Percentiles rank a stretch among this genome's conserved stretches.
Evolutionary conservation across 2,888 invertebrate genomes (phyloP).

Genomic region (Anthrax anthrax): DNA sequence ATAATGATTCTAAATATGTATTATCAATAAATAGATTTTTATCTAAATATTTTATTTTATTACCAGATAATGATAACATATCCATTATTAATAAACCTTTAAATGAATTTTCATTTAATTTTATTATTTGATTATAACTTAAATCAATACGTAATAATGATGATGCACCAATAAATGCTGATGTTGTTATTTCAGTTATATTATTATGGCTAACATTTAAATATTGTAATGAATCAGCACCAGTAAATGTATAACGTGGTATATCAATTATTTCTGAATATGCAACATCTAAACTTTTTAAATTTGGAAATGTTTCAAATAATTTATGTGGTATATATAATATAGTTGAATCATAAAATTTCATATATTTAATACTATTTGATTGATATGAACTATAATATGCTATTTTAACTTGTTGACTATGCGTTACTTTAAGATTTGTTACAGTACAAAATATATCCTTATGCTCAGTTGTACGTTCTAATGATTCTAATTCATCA

Average conservation of each 20-base stretch:
- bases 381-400: constrained; percentile 18
- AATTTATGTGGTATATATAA: constrained; percentile 29
- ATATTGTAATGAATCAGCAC: constrained; percentile 24
- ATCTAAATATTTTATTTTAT: constrained; percentile 20
- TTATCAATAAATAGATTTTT: constrained; percentile 28
- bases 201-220: constrained; percentile 28
- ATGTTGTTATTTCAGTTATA: constrained; percentile 26
- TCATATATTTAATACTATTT: constrained; percentile 29
- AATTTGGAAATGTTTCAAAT: constrained; percentile 25
- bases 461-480: constrained; percentile 24
- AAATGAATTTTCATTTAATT: constrained; percentile 26
- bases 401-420: constrained; percentile 26
- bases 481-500: constrained; percentile 31
- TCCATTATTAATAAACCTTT: constrained; percentile 24
- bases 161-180: constrained; percentile 29
- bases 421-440: constrained; percentile 28
- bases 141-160: constrained; percentile 26
- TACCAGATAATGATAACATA: constrained; percentile 25
- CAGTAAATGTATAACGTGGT: constrained; percentile 27
- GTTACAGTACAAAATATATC: constrained; percentile 29
- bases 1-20: constrained; percentile 22
- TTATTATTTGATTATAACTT: constrained; percentile 23
- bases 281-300: constrained; percentile 28
- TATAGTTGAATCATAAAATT: constrained; percentile 30
- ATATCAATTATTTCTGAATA: constrained; percentile 28